Conservation (phyloP, 2,797 vertebrate species). For the Siniperca obscura region DNA sequence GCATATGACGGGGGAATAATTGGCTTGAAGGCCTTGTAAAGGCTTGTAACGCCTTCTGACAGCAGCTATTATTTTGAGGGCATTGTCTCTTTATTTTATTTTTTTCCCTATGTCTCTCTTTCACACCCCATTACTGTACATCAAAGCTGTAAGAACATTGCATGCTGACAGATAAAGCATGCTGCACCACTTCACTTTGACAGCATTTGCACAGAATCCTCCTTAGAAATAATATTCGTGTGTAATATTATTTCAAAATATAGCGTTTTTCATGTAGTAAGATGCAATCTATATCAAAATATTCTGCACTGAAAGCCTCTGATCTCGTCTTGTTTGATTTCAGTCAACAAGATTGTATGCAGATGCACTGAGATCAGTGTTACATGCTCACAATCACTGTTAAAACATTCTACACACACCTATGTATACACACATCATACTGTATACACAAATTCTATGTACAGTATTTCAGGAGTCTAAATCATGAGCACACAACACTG, state of each 20-base stretch:
- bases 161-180: slow-evolving; percentile 73
- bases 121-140: slow-evolving; percentile 65
- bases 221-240: slow-evolving; percentile 74
- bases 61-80: slow-evolving; percentile 77
- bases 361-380: slow-evolving; percentile 67
- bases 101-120: slow-evolving; percentile 24
- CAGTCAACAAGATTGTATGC: slow-evolving; percentile 64
- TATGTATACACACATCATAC: slow-evolving; percentile 22
- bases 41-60: slow-evolving; percentile 74
- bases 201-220: slow-evolving; percentile 46
- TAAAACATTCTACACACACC: slow-evolving; percentile 38
- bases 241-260: slow-evolving; percentile 75
- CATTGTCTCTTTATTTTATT: slow-evolving; percentile 51
- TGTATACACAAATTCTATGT: slow-evolving; percentile 11
- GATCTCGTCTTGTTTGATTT: slow-evolving; percentile 67
- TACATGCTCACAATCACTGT: slow-evolving; percentile 70
- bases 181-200: slow-evolving; percentile 64
- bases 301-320: background rate
- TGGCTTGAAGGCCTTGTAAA: slow-evolving; percentile 70
- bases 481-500: slow-evolving; percentile 58
- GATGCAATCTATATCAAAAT: slow-evolving; percentile 34
- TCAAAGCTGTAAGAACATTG: slow-evolving; percentile 61
- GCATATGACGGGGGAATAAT: slow-evolving; percentile 74
- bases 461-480: slow-evolving; percentile 35
- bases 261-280: slow-evolving; percentile 2